Evolutionary conservation across 2,888 invertebrate species (phyloP).

Genomic region (Parnassius glacialis): DNA sequence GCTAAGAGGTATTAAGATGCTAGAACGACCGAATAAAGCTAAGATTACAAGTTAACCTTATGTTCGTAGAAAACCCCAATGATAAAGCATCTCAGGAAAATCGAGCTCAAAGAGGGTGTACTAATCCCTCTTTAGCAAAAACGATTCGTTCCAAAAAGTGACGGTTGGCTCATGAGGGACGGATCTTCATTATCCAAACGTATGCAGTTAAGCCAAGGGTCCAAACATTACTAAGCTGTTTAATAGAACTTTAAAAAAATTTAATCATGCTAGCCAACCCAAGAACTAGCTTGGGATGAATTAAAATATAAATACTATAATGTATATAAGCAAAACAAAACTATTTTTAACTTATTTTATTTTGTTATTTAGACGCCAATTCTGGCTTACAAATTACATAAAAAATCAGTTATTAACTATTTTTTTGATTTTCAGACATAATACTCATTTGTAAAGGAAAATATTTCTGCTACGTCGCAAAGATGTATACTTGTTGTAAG

Average conservation of each 20-base stretch:
- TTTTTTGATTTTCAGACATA: too few species aligned
- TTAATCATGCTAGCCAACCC: too few species aligned
- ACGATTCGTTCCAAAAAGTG: conserved; percentile 80
- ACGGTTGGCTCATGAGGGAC: conserved; percentile 76
- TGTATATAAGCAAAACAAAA: too few species aligned
- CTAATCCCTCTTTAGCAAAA: conserved; percentile 81
- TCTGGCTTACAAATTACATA: too few species aligned
- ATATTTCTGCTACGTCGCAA: too few species aligned
- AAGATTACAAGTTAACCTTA: conserved; percentile 81
- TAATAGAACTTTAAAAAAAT: conserved; percentile 65
- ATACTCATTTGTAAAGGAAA: too few species aligned
- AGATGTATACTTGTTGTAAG: too few species aligned
- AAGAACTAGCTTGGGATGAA: too few species aligned
- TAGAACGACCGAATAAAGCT: conserved; percentile 77
- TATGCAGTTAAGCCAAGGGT: conserved; percentile 76
- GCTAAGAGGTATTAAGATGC: conserved; percentile 69
- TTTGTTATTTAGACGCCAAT: too few species aligned
- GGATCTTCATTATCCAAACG: conserved; percentile 76
- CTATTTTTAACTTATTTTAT: too few species aligned
- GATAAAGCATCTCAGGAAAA: conserved; percentile 80
- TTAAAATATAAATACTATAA: too few species aligned
- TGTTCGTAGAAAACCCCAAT: conserved; percentile 78
- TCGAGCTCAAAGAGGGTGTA: conserved; percentile 74
- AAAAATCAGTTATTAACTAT: too few species aligned
- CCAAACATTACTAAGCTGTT: conserved; percentile 67